These are phyloP conservation scores for Scrobipalpa atriplicella DNA, from an alignment of 2,888 invertebrate species.

Conservation along the genomic window DNA sequence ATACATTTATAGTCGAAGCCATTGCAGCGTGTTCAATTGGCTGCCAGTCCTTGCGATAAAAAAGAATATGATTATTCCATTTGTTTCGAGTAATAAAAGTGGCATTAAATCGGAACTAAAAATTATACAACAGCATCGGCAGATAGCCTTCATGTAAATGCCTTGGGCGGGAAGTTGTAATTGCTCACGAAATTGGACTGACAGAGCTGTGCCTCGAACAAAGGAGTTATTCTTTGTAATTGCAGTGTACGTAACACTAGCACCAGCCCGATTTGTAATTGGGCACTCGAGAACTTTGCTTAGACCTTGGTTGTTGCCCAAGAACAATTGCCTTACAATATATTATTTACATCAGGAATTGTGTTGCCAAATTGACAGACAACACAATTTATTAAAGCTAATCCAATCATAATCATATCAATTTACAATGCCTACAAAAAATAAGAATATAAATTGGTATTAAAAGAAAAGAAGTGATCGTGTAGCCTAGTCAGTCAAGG, in stretches of 20 bases:
- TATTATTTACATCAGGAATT: constrained; percentile 38
- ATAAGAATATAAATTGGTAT: background rate
- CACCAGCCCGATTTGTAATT: constrained; percentile 52
- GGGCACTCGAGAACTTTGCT: constrained; percentile 45
- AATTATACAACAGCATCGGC: constrained; percentile 20
- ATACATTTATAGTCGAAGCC: background rate
- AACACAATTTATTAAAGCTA: constrained; percentile 18
- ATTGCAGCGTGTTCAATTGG: too few relatives aligned
- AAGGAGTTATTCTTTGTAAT: constrained; percentile 60
- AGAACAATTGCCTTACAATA: constrained; percentile 41
- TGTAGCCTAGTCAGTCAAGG: background rate
- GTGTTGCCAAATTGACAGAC: constrained; percentile 36
- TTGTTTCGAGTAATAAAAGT: background rate
- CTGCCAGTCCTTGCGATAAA: background rate
- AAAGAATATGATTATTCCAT: background rate
- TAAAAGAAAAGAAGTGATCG: background rate
- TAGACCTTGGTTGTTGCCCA: constrained; percentile 51
- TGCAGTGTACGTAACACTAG: constrained; percentile 48
- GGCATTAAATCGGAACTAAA: constrained; percentile 16
- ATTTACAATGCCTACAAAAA: constrained; percentile 15
- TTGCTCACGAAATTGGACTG: constrained; percentile 52
- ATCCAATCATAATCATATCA: constrained; percentile 23
- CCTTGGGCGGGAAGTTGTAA: constrained; percentile 53
- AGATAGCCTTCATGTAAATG: constrained; percentile 40
- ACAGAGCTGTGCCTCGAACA: constrained; percentile 47